Evolutionary conservation across 2,888 invertebrate genomes (phyloP).

Genomic region (Panzeria rudis): DNA sequence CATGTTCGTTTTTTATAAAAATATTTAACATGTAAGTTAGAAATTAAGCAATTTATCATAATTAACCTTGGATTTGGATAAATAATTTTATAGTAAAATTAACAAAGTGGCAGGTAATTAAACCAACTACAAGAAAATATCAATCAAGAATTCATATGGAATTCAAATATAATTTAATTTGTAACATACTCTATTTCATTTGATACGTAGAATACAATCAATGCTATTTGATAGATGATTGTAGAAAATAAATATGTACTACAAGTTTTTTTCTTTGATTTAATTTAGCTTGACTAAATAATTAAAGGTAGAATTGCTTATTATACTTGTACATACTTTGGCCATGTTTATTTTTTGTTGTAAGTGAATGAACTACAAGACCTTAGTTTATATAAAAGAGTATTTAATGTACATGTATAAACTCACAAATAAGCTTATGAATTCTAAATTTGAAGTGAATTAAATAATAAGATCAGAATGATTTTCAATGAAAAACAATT

Average conservation of each 20-base stretch:
- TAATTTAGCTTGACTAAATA: slow-evolving; percentile 9
- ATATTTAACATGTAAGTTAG: slow-evolving; percentile 6
- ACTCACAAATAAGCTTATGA: too few relatives aligned
- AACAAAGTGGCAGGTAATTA: slow-evolving; percentile 15
- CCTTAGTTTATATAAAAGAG: background rate
- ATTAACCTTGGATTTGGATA: slow-evolving; percentile 53
- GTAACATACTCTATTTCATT: background rate
- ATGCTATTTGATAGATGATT: slow-evolving; percentile 11
- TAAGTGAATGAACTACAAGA: background rate
- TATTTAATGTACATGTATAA: background rate
- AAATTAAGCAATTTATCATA: slow-evolving; percentile 55
- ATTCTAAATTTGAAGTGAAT: background rate
- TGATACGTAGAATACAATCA: background rate
- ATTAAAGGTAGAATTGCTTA: background rate
- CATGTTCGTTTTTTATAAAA: slow-evolving; percentile 5
- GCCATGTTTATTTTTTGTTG: background rate
- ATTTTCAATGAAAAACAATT: background rate
- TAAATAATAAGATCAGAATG: background rate
- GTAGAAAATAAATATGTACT: background rate
- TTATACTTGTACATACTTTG: background rate
- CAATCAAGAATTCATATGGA: slow-evolving; percentile 10
- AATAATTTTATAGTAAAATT: slow-evolving; percentile 30
- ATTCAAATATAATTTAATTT: slow-evolving; percentile 31
- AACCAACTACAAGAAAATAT: slow-evolving; percentile 15
- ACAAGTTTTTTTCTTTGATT: background rate